Base-by-base conservation (phyloP, 2,113 vertebrate species). In the Odontesthes bonariensis region DNA sequence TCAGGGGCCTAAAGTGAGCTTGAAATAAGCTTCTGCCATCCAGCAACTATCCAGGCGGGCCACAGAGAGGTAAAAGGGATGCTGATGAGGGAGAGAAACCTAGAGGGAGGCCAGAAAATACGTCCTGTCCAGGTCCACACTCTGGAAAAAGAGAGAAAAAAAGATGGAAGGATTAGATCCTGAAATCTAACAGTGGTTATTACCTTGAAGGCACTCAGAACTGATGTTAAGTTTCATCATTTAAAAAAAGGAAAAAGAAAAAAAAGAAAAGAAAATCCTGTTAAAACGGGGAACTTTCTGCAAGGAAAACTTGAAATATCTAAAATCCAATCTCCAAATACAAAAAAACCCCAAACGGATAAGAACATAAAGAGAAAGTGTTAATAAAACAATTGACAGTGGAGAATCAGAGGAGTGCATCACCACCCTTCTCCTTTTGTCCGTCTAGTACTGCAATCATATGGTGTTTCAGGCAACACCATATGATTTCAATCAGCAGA, bases 401-500 rank as follows among this genome's bases (percentile, higher is more conserved):
- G 35, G 13, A 44, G 27, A 54, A 20, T 44, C 7, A 40, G 44
- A 53, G 54, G 58, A 56, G 23, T 23, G 58, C 17, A 60, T 38
- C 49, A 59, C 62, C 54, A 78, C 42, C 52, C 69, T 81, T 8
- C 47, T 64, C 46, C 69, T 81, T 78, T 66, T 78, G 72, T 76
- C 32, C 17, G 44, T 77, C 73, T 84, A 85, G 79, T 79, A 69
- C 58, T 60, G 81, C 66, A 77, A 79, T 83, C 79, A 88, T n/a
- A n/a, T n/a, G n/a, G n/a, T n/a, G n/a, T 93, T 89, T 88, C 81
- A 86, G 78, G 72, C 84, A n/a, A 84, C 71, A 79, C 85, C 89
- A 81, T 90, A 89, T 93, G 91, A 92, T 92, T 92, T 88, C 84
- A 91, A 90, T 91, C 89, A 90, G 81, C 79, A 86, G 73, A 60